phyloP scores from a whole-genome alignment of 2,113 vertebrate genomes.

The Pseudopipra pipra region DNA sequence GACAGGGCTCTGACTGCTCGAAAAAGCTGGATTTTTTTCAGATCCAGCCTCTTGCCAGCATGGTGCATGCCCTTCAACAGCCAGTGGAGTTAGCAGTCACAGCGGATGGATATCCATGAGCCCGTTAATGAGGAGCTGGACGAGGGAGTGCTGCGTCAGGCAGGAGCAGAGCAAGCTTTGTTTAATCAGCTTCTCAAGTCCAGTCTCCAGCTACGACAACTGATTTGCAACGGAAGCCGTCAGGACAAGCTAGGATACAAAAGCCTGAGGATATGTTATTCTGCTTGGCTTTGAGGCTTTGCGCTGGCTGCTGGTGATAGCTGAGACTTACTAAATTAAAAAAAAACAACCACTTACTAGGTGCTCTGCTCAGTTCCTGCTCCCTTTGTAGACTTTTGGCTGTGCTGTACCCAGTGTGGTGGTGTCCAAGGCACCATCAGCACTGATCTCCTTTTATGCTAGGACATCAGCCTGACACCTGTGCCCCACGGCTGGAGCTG shows the following conservation, averaged over 20 bases:
- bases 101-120: slow-evolving; percentile 2
- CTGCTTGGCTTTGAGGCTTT: slow-evolving; percentile 49
- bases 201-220: neutral
- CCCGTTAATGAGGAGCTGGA: slow-evolving; percentile 39
- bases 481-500: neutral
- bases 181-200: slow-evolving; percentile 50
- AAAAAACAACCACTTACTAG: neutral
- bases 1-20: neutral
- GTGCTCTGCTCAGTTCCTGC: neutral
- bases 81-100: slow-evolving; percentile 11
- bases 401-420: neutral
- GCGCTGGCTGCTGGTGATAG: neutral
- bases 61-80: slow-evolving; percentile 13
- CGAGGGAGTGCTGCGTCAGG: neutral
- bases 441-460: neutral
- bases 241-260: slow-evolving; percentile 35
- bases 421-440: neutral
- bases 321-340: slow-evolving; percentile 25
- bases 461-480: neutral
- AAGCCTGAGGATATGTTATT: slow-evolving; percentile 41
- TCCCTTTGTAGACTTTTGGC: neutral
- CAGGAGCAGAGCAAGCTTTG: slow-evolving; percentile 20
- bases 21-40: slow-evolving; percentile 10
- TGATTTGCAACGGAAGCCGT: slow-evolving; percentile 37
- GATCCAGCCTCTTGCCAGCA: neutral